These are phyloP conservation scores for Noctua janthe DNA, from an alignment of 2,888 invertebrate species.

Conservation along the genomic window DNA sequence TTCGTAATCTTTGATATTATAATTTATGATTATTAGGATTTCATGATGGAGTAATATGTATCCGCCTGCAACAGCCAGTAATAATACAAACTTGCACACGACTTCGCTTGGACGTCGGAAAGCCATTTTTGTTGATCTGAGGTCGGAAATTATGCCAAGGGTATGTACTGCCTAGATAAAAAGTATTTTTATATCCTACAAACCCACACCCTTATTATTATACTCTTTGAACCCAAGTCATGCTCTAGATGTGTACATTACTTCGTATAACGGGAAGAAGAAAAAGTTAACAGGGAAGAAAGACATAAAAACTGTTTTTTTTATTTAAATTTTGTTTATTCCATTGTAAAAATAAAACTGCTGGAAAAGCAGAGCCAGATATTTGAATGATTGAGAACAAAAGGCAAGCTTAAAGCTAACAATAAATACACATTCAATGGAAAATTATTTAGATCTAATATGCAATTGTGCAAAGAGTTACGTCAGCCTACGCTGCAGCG, in stretches of 20 bases:
- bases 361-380: slow-evolving; percentile 52
- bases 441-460: slow-evolving; percentile 64
- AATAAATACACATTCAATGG: slow-evolving; percentile 74
- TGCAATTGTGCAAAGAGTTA: slow-evolving; percentile 70
- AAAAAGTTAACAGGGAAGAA: too few species aligned
- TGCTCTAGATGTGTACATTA: neutral
- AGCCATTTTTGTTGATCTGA: neutral
- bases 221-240: neutral
- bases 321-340: slow-evolving; percentile 60
- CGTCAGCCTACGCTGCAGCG: slow-evolving; percentile 78
- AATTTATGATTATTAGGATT: neutral
- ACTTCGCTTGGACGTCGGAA: neutral
- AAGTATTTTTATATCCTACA: neutral
- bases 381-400: slow-evolving; percentile 54
- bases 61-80: neutral
- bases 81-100: neutral
- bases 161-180: neutral
- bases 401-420: slow-evolving; percentile 72
- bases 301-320: slow-evolving; percentile 2
- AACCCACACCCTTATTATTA: too few species aligned
- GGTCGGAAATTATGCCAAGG: neutral
- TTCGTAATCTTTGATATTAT: neutral
- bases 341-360: slow-evolving; percentile 63
- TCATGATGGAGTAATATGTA: neutral
- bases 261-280: neutral